Evolutionary conservation across 2,888 invertebrate species (phyloP), one percentile per base, ranked within the genome.

Genomic region (Synergus umbraculus): DNA sequence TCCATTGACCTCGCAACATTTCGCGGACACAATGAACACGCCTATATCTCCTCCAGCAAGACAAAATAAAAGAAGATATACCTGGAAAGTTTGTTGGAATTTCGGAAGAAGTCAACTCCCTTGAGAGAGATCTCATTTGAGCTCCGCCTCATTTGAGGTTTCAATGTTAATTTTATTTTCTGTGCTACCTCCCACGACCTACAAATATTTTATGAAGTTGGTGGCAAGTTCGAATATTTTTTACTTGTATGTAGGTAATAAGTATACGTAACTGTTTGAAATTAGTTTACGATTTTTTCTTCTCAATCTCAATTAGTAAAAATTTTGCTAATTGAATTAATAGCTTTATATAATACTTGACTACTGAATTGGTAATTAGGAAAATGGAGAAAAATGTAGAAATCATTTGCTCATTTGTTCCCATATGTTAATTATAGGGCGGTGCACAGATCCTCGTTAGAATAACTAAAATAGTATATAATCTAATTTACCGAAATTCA

Each of bases 21-120:
- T 76, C 78, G 79, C 65, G 78, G 22, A 78, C 58, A 82, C 82
- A 83, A 82, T 83, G 77, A 78, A 81, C 78, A 78, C 66, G 79
- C 43, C 81, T 77, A 79, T 82, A 79, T 82, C 77, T 54, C 76
- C 3, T 44, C 22, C 49, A 43, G 54, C 58, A 67, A 73, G 18
- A 76, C 15, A 73, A 73, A 49, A 29, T 37, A 69, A 69, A 49
- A 69, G 49, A 54, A 18, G 41, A 18, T n/a, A 60, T 73, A 73
- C 73, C 73, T 73, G 73, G 73, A 54, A 73, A 73, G 73, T 73
- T 73, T 73, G 54, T 37, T 73, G 73, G 73, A 73, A 73, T 73
- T 73, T 54, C 10, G 73, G 49, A 73, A 73, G 37, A 41, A 73
- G 49, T 73, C 54, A 54, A 73, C 10, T 73, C 73, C 73, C 73